These are phyloP conservation scores for Sandelia bainsii DNA, from an alignment of 2,797 vertebrate species.

Conservation along the genomic window DNA sequence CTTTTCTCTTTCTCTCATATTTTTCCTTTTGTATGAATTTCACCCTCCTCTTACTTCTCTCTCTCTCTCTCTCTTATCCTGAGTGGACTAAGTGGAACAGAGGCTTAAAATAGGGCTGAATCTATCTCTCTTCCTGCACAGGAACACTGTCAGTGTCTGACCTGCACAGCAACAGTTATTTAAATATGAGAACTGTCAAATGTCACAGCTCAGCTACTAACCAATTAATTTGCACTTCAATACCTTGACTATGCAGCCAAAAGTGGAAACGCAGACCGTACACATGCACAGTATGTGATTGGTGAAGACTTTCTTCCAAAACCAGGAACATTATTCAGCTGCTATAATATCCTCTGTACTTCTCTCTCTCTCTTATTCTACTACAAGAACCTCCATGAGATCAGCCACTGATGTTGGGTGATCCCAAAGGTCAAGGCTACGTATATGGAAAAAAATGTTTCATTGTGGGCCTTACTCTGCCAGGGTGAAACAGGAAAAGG, in stretches of 20 bases:
- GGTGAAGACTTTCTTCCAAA: background rate
- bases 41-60: background rate
- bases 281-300: background rate
- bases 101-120: slow-evolving; percentile 79
- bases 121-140: slow-evolving; percentile 38
- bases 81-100: slow-evolving; percentile 79
- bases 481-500: background rate
- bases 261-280: background rate
- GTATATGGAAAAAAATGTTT: background rate
- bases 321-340: background rate
- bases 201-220: slow-evolving; percentile 23
- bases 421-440: background rate
- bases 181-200: slow-evolving; percentile 67
- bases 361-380: background rate
- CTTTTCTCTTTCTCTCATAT: slow-evolving; percentile 26
- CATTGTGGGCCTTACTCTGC: background rate
- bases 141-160: slow-evolving; percentile 45
- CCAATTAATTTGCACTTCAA: slow-evolving; percentile 7
- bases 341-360: background rate
- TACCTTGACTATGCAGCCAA: background rate
- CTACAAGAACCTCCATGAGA: background rate
- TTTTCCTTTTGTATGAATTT: slow-evolving; percentile 27
- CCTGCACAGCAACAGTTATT: slow-evolving; percentile 57
- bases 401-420: background rate
- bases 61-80: slow-evolving; percentile 44